Evolutionary conservation across 2,113 vertebrate genomes (phyloP).

Genomic region (Atractosteus spatula): DNA sequence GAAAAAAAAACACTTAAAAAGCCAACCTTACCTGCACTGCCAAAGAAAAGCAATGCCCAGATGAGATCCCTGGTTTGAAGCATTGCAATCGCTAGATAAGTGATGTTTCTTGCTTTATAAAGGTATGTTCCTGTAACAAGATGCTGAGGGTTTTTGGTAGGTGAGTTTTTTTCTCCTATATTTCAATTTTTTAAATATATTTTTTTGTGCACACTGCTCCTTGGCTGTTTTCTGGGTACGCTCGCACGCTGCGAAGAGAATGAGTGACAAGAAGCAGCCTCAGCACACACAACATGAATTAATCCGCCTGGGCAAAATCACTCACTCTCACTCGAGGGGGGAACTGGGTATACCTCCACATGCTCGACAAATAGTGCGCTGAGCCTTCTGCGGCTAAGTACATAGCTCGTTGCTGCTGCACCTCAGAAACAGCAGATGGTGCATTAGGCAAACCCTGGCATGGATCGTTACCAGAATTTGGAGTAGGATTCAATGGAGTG

Average conservation of each 20-base stretch:
- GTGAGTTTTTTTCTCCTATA: background rate
- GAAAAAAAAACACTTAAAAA: slow-evolving; percentile 1
- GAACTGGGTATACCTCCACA: background rate
- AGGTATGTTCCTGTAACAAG: slow-evolving; percentile 25
- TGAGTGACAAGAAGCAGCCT: slow-evolving; percentile 83
- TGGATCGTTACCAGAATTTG: slow-evolving; percentile 21
- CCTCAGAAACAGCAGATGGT: slow-evolving; percentile 63
- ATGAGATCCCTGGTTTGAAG: slow-evolving; percentile 75
- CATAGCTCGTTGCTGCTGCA: background rate
- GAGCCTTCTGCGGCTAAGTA: background rate
- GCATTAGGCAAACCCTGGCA: slow-evolving; percentile 33
- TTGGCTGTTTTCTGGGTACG: slow-evolving; percentile 60
- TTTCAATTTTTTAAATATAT: slow-evolving; percentile 41
- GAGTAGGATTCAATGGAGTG: slow-evolving; percentile 7
- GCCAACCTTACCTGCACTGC: slow-evolving; percentile 78
- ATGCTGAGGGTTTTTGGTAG: background rate
- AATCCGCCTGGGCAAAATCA: slow-evolving; percentile 65
- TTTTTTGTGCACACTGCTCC: slow-evolving; percentile 55
- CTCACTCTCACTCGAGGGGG: slow-evolving; percentile 11
- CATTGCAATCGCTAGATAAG: slow-evolving; percentile 75
- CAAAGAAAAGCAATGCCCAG: slow-evolving; percentile 78
- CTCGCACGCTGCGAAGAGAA: slow-evolving; percentile 74
- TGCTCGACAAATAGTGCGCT: slow-evolving; percentile 54
- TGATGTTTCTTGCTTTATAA: slow-evolving; percentile 41
- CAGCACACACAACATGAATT: slow-evolving; percentile 72